Conservation (phyloP, 2,797 vertebrate genomes). For the Karalla daura region DNA sequence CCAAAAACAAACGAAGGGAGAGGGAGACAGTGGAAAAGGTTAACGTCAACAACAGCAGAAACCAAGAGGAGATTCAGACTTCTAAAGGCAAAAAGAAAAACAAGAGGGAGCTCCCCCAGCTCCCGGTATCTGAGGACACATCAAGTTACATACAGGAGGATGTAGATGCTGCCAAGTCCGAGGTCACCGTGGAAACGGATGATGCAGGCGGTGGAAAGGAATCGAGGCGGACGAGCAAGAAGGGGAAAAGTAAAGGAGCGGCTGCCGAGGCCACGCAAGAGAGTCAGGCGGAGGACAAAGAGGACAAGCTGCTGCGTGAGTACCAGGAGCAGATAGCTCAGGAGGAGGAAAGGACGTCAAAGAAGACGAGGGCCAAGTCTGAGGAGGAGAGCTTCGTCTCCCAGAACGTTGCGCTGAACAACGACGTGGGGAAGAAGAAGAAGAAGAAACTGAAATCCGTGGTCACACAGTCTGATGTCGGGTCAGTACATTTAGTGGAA, state of each 20-base stretch:
- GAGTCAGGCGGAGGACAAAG: slow-evolving; percentile 71
- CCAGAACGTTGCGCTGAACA: slow-evolving; percentile 77
- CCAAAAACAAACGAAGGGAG: slow-evolving; percentile 86
- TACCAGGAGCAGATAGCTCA: slow-evolving; percentile 89
- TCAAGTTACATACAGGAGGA: slow-evolving; percentile 46
- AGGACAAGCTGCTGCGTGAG: slow-evolving; percentile 86
- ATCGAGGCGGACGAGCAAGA: slow-evolving; percentile 75
- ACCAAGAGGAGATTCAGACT: slow-evolving; percentile 73
- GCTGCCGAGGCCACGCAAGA: slow-evolving; percentile 58
- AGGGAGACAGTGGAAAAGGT: slow-evolving; percentile 80
- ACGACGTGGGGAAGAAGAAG: slow-evolving; percentile 89
- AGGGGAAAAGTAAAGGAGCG: slow-evolving; percentile 72
- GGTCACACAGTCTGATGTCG: slow-evolving; percentile 76
- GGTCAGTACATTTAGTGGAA: slow-evolving; percentile 63
- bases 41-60: slow-evolving; percentile 76
- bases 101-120: slow-evolving; percentile 78
- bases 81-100: slow-evolving; percentile 81
- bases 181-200: slow-evolving; percentile 59
- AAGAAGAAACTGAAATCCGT: slow-evolving; percentile 87
- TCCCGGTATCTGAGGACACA: slow-evolving; percentile 65
- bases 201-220: slow-evolving; percentile 40
- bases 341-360: slow-evolving; percentile 85
- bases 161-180: slow-evolving; percentile 61
- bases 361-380: slow-evolving; percentile 82
- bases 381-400: slow-evolving; percentile 77